A percentile compares a stretch with the other conserved stretches of the same genome.
phyloP scores from a whole-genome alignment of 2,797 vertebrate species.

The Babyrousa celebensis region DNA sequence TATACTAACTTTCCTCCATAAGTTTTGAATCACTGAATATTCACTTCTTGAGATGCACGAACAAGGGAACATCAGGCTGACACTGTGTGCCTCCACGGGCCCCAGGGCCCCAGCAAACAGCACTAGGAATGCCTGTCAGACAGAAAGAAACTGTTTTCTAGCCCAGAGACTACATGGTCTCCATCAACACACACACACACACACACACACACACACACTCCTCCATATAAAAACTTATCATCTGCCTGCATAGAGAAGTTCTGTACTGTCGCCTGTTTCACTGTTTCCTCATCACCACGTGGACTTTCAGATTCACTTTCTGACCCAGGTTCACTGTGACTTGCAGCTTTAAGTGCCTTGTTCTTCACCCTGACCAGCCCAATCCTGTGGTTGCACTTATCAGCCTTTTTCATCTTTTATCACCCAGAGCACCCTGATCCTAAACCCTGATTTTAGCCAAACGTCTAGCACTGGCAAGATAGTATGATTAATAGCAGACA shows the following conservation, averaged over 20 bases:
- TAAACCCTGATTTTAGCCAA: not conserved
- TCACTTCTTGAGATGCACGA: not conserved
- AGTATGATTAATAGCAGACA: not conserved
- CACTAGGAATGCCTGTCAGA: not conserved
- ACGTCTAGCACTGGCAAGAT: not conserved
- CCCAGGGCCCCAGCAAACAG: not conserved
- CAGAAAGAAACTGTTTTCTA: not conserved
- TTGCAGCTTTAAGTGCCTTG: not conserved
- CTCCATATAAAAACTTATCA: not conserved
- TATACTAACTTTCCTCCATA: rapidly evolving
- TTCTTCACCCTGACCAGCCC: not conserved
- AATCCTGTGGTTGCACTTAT: not conserved
- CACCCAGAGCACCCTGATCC: not conserved
- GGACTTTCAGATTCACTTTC: not conserved
- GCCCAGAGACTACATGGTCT: not conserved
- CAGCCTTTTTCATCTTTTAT: not conserved
- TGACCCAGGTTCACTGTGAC: not conserved
- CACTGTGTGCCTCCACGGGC: not conserved
- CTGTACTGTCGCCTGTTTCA: not conserved
- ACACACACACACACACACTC: not conserved
- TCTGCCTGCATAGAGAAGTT: not conserved
- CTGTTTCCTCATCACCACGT: not conserved
- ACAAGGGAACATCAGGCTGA: not conserved
- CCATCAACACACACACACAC: not conserved
- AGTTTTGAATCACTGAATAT: not conserved